Conservation (phyloP, 1,140 invertebrate species). For the Diploscapter pachys region DNA sequence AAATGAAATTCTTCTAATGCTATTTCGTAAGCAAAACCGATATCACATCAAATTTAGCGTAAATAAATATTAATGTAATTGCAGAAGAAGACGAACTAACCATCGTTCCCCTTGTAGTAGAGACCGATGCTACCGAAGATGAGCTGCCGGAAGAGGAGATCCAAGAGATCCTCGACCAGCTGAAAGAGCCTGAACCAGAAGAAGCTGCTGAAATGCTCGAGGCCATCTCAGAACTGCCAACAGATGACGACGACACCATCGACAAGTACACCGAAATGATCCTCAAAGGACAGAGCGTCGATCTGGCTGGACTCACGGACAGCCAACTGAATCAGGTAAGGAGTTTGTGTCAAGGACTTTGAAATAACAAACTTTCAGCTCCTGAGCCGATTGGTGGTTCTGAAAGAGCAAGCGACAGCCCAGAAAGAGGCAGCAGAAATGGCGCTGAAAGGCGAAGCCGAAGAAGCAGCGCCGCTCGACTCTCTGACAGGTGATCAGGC, state of each 20-base stretch:
- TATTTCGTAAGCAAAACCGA: too few relatives aligned
- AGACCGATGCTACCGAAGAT: not conserved
- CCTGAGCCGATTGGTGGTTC: not conserved
- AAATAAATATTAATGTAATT: too few relatives aligned
- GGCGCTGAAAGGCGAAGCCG: constrained; percentile 35
- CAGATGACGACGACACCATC: constrained; percentile 31
- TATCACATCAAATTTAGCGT: too few relatives aligned
- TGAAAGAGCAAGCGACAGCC: not conserved
- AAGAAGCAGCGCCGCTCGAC: constrained; percentile 52
- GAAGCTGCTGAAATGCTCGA: constrained; percentile 9
- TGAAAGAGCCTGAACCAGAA: constrained; percentile 20
- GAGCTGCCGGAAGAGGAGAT: constrained; percentile 18
- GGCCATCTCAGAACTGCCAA: constrained; percentile 21
- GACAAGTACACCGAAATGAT: not conserved
- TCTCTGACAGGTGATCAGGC: constrained; percentile 38
- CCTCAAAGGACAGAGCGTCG: not conserved
- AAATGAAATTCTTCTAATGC: too few relatives aligned
- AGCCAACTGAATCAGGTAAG: too few relatives aligned
- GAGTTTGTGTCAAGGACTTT: too few relatives aligned
- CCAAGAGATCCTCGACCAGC: constrained; percentile 21
- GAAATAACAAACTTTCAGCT: not conserved
- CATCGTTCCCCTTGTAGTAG: too few relatives aligned
- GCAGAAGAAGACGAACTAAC: too few relatives aligned
- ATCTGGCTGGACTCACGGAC: not conserved
- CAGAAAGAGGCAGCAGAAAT: too few relatives aligned